Evolutionary conservation across 2,113 vertebrate genomes (phyloP).

Genomic region (Neodontobutis hainanensis): DNA sequence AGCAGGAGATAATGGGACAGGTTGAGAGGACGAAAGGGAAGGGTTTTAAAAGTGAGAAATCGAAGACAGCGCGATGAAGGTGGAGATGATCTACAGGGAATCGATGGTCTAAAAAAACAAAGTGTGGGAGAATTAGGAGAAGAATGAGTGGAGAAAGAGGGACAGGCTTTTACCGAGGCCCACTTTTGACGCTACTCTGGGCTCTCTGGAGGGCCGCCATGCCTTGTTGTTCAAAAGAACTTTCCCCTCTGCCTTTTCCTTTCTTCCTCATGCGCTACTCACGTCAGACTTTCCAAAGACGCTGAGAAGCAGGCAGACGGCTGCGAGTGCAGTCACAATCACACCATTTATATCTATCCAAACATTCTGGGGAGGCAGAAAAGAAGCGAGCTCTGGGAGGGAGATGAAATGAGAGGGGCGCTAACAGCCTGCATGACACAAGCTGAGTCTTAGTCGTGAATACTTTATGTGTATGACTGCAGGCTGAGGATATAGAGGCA

Average conservation of each 20-base stretch:
- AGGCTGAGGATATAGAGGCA: slow-evolving; percentile 31
- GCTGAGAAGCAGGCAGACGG: slow-evolving; percentile 68
- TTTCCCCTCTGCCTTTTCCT: slow-evolving; percentile 65
- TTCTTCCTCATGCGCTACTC: slow-evolving; percentile 68
- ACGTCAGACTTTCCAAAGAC: slow-evolving; percentile 82
- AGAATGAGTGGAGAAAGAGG: slow-evolving; percentile 49
- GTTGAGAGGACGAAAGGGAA: slow-evolving; percentile 49
- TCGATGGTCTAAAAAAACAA: slow-evolving; percentile 37
- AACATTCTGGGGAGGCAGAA: slow-evolving; percentile 62
- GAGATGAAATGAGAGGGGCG: slow-evolving; percentile 34
- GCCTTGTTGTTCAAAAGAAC: slow-evolving; percentile 82
- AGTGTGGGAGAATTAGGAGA: slow-evolving; percentile 57
- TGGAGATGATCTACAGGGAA: slow-evolving; percentile 42
- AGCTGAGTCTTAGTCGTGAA: slow-evolving; percentile 58
- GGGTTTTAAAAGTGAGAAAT: slow-evolving; percentile 47
- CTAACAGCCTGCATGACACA: slow-evolving; percentile 61
- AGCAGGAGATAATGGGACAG: slow-evolving; percentile 42
- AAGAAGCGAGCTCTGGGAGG: slow-evolving; percentile 39
- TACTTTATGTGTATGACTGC: slow-evolving; percentile 48
- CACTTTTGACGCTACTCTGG: slow-evolving; percentile 60
- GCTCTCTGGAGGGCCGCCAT: slow-evolving; percentile 79
- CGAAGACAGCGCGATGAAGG: slow-evolving; percentile 45
- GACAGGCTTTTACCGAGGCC: slow-evolving; percentile 36
- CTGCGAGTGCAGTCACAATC: slow-evolving; percentile 76
- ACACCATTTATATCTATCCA: slow-evolving; percentile 81